Evolutionary conservation across 2,113 vertebrate genomes (phyloP).

Genomic region (Amia ocellicauda): DNA sequence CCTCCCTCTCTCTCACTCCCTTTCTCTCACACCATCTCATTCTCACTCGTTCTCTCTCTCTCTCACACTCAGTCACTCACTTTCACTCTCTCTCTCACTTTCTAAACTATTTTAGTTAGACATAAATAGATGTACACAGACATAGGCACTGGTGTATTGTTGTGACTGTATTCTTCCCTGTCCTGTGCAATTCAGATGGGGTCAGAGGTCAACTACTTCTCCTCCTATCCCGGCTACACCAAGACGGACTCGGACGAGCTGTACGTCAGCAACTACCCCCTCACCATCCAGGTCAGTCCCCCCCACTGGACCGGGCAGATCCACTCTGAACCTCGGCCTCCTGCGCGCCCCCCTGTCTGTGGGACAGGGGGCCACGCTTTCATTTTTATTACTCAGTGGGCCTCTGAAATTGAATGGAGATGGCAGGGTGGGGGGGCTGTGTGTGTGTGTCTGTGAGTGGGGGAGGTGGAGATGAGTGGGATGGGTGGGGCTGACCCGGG

Average conservation of each 20-base stretch:
- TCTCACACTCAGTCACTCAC: neutral
- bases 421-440: too few relatives aligned
- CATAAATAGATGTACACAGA: neutral
- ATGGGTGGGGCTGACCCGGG: too few relatives aligned
- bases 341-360: too few relatives aligned
- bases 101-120: neutral
- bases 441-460: too few relatives aligned
- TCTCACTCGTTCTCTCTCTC: slow-evolving; percentile 12
- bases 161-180: slow-evolving; percentile 15
- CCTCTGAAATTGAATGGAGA: too few relatives aligned
- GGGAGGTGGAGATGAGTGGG: too few relatives aligned
- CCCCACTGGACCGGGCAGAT: too few relatives aligned
- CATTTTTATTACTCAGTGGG: too few relatives aligned
- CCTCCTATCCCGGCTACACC: neutral
- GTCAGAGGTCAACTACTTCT: neutral
- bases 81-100: neutral
- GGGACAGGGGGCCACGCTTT: too few relatives aligned
- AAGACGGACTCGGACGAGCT: slow-evolving; percentile 1
- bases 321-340: too few relatives aligned
- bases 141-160: too few relatives aligned
- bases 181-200: neutral
- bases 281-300: slow-evolving; percentile 8
- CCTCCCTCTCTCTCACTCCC: slow-evolving; percentile 16
- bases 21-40: slow-evolving; percentile 16
- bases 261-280: slow-evolving; percentile 3